These are phyloP conservation scores for Diorhabda elongata DNA, from an alignment of 1,140 invertebrate species.

Conservation along the genomic window DNA sequence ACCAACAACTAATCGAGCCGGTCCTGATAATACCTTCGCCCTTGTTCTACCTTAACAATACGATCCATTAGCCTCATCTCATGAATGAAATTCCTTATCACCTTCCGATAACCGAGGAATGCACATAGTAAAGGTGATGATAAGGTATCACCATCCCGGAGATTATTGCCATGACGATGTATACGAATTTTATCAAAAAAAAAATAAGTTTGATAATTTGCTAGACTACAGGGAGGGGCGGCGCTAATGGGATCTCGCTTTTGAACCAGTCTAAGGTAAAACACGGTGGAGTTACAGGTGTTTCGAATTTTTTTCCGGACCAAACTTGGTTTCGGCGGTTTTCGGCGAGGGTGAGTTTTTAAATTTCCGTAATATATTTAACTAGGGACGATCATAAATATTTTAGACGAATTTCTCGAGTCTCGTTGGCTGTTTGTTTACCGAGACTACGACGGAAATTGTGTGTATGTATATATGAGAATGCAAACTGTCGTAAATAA, in stretches of 20 bases:
- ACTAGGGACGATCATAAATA: too few relatives aligned
- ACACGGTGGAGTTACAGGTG: slow-evolving; percentile 6
- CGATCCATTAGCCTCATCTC: slow-evolving; percentile 6
- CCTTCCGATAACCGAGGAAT: slow-evolving; percentile 17
- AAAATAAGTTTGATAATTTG: slow-evolving; percentile 18
- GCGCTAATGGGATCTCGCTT: slow-evolving; percentile 17
- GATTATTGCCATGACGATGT: slow-evolving; percentile 20
- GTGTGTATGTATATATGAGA: too few relatives aligned
- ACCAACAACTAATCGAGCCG: background rate
- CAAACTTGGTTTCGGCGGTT: background rate
- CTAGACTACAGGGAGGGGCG: slow-evolving; percentile 19
- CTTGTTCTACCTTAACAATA: slow-evolving; percentile 1
- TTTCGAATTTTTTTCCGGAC: background rate
- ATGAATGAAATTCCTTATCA: slow-evolving; percentile 17
- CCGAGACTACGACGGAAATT: too few relatives aligned
- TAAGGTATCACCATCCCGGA: slow-evolving; percentile 15
- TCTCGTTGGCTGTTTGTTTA: too few relatives aligned
- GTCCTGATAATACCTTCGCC: background rate
- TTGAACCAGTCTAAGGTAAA: slow-evolving; percentile 15
- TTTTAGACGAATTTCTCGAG: too few relatives aligned
- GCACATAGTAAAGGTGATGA: slow-evolving; percentile 21
- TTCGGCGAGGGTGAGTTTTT: background rate
- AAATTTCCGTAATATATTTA: too few relatives aligned
- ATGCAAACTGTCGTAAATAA: too few relatives aligned
- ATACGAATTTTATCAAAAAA: slow-evolving; percentile 20